Conservation (phyloP, 1,140 invertebrate species). For the Prorops nasuta region DNA sequence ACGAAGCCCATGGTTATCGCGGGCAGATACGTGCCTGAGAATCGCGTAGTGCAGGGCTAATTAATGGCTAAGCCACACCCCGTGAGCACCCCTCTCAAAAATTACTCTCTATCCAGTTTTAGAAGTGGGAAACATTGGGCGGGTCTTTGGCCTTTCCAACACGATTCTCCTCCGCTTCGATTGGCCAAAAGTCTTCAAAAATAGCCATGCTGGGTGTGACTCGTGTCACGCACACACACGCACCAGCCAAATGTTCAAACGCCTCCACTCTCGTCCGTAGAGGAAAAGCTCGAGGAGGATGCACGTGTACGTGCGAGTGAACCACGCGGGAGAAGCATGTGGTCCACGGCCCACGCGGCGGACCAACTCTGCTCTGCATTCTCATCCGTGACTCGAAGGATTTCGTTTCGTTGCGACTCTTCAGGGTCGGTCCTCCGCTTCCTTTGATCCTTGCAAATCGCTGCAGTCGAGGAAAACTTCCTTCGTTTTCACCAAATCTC, state of each 20-base stretch:
- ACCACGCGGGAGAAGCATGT: constrained; percentile 4
- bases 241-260: constrained; percentile 25
- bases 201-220: constrained; percentile 48
- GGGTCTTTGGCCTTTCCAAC: constrained; percentile 32
- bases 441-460: no score
- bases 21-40: no score
- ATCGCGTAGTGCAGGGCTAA: no score
- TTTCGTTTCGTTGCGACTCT: no score
- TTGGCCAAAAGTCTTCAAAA: constrained; percentile 47
- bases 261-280: constrained; percentile 7
- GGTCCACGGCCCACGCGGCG: constrained; percentile 3
- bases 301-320: constrained; percentile 1
- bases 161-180: constrained; percentile 33
- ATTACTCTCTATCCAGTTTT: constrained; percentile 25
- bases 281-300: constrained; percentile 9
- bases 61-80: constrained; percentile 47
- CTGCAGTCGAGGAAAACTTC: no score
- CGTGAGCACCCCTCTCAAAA: constrained; percentile 27
- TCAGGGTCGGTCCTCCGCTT: no score
- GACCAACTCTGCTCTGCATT: no score
- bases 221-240: constrained; percentile 30
- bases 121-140: constrained; percentile 39
- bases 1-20: no score
- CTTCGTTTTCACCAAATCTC: no score
- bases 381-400: no score